Percentiles rank a stretch among this genome's conserved stretches.
Evolutionary conservation across 2,113 vertebrate species (phyloP).

Genomic region (Nansenia antarctica): DNA sequence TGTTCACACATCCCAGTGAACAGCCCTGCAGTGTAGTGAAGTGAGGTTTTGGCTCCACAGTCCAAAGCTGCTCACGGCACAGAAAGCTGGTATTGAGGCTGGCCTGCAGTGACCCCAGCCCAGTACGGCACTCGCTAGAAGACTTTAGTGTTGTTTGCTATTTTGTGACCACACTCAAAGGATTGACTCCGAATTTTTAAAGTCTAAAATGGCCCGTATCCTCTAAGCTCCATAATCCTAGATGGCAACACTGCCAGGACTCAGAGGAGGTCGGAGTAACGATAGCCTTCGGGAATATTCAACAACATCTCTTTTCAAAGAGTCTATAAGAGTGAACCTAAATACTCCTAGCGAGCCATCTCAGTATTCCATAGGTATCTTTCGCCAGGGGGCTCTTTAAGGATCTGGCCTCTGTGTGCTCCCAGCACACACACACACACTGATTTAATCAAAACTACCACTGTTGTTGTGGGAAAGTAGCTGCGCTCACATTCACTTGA

Average conservation of each 20-base stretch:
- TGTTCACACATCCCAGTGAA: conserved; percentile 51
- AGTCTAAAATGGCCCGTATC: conserved; percentile 46
- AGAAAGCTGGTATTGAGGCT: conserved; percentile 77
- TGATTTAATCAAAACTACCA: conserved; percentile 13
- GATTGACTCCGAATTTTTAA: conserved; percentile 51
- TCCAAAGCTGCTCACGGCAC: conserved; percentile 55
- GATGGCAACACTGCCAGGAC: conserved; percentile 31
- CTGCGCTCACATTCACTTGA: background rate
- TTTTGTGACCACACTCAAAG: conserved; percentile 68
- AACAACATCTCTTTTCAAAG: conserved; percentile 29
- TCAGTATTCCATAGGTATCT: background rate
- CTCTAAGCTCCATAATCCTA: conserved; percentile 52
- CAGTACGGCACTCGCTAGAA: conserved; percentile 49
- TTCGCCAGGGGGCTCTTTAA: background rate
- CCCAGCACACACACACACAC: background rate
- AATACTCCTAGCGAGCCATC: background rate
- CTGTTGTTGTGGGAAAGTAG: conserved; percentile 17
- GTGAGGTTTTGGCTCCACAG: conserved; percentile 52
- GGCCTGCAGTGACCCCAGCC: conserved; percentile 66
- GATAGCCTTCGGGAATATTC: conserved; percentile 37
- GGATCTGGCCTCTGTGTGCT: conserved; percentile 4
- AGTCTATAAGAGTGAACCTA: conserved; percentile 17
- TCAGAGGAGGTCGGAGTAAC: conserved; percentile 46
- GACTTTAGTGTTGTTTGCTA: conserved; percentile 64
- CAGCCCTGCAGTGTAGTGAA: conserved; percentile 40